Conservation (phyloP, 30 jellyfish, hydroid and myxozoan species). For the Mastigias papua region DNA sequence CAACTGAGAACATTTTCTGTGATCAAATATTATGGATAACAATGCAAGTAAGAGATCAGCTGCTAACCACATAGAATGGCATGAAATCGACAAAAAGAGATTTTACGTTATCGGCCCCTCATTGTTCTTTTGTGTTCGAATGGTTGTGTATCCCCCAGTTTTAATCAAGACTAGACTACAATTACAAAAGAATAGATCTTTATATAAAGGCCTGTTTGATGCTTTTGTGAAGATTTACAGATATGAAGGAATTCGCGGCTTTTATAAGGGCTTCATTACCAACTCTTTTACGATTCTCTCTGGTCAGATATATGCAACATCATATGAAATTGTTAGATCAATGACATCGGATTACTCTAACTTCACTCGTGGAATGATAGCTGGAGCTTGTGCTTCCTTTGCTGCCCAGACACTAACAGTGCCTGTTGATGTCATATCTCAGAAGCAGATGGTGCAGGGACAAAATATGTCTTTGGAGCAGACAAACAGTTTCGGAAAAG, state of each 20-base stretch:
- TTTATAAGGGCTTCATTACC: constrained; percentile 88
- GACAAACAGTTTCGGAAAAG: not conserved
- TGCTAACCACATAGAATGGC: constrained; percentile 94
- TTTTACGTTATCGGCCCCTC: constrained; percentile 94
- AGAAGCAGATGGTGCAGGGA: constrained; percentile 93
- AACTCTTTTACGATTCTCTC: constrained; percentile 75
- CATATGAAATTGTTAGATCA: constrained; percentile 83
- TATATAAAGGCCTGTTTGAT: constrained; percentile 87
- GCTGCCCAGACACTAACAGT: constrained; percentile 97
- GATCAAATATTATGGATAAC: not conserved
- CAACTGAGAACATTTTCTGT: not conserved
- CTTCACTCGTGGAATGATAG: constrained; percentile 74
- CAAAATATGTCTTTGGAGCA: constrained; percentile 44
- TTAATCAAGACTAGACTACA: constrained; percentile 94
- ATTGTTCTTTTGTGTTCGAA: constrained; percentile 82
- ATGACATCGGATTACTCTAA: constrained; percentile 60
- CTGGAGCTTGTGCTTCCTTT: constrained; percentile 96
- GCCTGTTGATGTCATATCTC: constrained; percentile 95
- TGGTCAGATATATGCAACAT: constrained; percentile 90
- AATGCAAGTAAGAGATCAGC: constrained; percentile 31
- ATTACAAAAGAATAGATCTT: constrained; percentile 78
- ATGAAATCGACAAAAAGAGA: constrained; percentile 88
- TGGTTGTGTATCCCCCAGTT: constrained; percentile 89
- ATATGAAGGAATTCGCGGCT: constrained; percentile 96
- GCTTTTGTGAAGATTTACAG: constrained; percentile 85